Base-by-base conservation (phyloP, 2,113 vertebrate species). In the Glaucomys volans region DNA sequence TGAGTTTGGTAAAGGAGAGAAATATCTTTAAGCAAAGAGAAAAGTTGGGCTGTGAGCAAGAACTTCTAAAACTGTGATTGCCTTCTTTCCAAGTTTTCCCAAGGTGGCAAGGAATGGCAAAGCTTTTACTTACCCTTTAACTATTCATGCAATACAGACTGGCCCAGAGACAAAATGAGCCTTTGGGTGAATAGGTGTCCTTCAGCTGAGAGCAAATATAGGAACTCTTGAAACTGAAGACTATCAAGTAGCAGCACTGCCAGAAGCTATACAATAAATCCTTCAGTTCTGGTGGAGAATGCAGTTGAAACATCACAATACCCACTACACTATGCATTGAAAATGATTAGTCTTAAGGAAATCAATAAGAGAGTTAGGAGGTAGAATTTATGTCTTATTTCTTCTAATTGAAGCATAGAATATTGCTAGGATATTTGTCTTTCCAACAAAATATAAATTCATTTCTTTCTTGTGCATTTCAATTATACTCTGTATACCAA, bases 401-500 rank as follows among this genome's bases (percentile, higher is more conserved):
- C 28, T 57, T 67, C 8, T 76, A 84, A 69, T 42, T 85, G 47
- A 28, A 91, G 10, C 76, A 84, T 42, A 84, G 28, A 87, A 50
- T 91, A 87, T 72, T 93, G 5, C 35, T 62, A 50, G 14, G 4
- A 35, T 66, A 82, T 11, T 59, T 79, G 17, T 79, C 26, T 75
- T 47, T n/a, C 42, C 91, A 71, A 62, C 54, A 93, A 93, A 87
- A 50, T 80, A 72, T 10, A 95, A 84, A 90, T 79, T 75, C 9
- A 32, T 69, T 6, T 14, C 4, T 83, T 90, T 7, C 16, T 89
- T 88, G 66, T 37, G 40, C 91, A 93, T 22, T 76, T 95, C 28
- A 72, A 30, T 16, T 69, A 32, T 28, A 74, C 4, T 72, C 24
- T 81, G 1, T 44, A 79, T 79, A 87, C 35, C 66, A 84, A 96